Evolutionary conservation across 2,888 invertebrate genomes (phyloP).

Genomic region (Drosophila anomalata): DNA sequence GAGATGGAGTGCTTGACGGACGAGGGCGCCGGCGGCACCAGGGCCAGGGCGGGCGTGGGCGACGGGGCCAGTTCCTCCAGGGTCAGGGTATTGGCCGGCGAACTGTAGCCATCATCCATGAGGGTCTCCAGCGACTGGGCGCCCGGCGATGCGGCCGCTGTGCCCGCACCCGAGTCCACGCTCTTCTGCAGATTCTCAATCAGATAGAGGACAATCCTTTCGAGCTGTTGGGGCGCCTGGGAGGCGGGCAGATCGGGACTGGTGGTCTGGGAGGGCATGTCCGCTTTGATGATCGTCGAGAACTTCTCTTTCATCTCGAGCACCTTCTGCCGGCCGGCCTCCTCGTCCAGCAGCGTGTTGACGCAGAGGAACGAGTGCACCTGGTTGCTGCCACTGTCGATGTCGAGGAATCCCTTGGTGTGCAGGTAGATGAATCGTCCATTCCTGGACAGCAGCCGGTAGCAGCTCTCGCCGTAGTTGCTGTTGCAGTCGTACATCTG

Average conservation of each 20-base stretch:
- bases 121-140: constrained; percentile 43
- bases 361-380: constrained; percentile 94
- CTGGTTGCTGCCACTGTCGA: constrained; percentile 89
- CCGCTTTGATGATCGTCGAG: constrained; percentile 88
- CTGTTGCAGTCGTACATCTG: constrained; percentile 95
- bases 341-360: constrained; percentile 90
- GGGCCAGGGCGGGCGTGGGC: constrained; percentile 75
- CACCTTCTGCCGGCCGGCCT: constrained; percentile 89
- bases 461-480: constrained; percentile 93
- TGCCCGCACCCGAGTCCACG: constrained; percentile 1
- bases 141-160: constrained; percentile 8
- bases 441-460: constrained; percentile 91
- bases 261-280: constrained; percentile 83
- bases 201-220: constrained; percentile 89
- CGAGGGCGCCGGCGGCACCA: constrained; percentile 83
- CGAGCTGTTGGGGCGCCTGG: constrained; percentile 89
- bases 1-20: constrained; percentile 83
- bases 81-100: constrained; percentile 41
- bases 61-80: constrained; percentile 60
- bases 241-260: constrained; percentile 85
- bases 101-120: constrained; percentile 47
- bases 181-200: constrained; percentile 85
- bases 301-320: constrained; percentile 92
- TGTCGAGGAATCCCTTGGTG: constrained; percentile 93
- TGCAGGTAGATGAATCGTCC: constrained; percentile 93